Evolutionary conservation across 30 jellyfish, hydroid and myxozoan species (phyloP), one percentile per base, ranked within the genome.

Genomic region (Haliclystus octoradiatus): DNA sequence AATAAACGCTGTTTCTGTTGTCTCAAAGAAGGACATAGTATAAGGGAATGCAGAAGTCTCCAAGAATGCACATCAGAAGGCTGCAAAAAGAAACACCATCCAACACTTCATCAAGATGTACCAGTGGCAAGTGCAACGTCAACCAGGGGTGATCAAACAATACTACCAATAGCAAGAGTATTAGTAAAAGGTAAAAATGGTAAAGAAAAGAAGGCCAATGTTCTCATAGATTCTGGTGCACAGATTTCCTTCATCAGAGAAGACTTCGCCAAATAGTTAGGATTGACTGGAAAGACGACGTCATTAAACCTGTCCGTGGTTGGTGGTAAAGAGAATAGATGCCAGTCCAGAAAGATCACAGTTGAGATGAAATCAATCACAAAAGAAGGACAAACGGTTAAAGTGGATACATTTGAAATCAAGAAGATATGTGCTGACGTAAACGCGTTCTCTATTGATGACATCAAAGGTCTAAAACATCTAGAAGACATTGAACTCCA

Each of bases 221-320:
- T 66, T 4, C 68, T 76, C 57, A n/a, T 40, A 26, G 90, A 68
- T 68, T 46, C 71, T 3, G 83, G 90, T 9, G 77, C 77, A 68
- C 77, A 57, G 23, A 24, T 57, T 29, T 31, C 61, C 47, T 34
- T 72, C 34, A 68, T 72, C 1, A 65, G 78, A 2, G 49, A 53
- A 28, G 84, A 76, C 14, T 31, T 67, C 26, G 90, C 90, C 49
- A 52, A n/a, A n/a, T n/a, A n/a, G n/a, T n/a, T n/a, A n/a, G n/a
- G n/a, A n/a, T n/a, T n/a, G n/a, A n/a, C n/a, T n/a, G n/a, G n/a
- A n/a, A n/a, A n/a, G n/a, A n/a, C n/a, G n/a, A n/a, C n/a, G n/a
- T n/a, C n/a, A n/a, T 68, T 73, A 34, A 52, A 70, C 12, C 65
- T 81, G 9, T 50, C 90, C 1, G 61, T 64, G 60, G 90, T 81